Evolutionary conservation across 1,140 invertebrate genomes (phyloP), one percentile per base, ranked within the genome.

Genomic region (Harpegnathos saltator): DNA sequence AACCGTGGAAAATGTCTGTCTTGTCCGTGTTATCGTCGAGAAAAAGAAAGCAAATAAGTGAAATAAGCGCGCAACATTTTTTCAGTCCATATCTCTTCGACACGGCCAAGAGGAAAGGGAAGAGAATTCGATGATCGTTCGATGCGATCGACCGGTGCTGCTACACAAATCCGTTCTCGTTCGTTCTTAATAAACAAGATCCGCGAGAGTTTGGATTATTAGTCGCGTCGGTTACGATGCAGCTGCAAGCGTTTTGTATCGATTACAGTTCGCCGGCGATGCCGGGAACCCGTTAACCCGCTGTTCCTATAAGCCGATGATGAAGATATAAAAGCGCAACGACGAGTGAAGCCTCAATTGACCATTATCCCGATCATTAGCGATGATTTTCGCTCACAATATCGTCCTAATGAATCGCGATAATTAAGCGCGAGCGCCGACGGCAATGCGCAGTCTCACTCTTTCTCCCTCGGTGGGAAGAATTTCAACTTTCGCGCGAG

Each of bases 341-440:
- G 75, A 4, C 75, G n/a, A 58, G 29, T 56, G 22, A 80, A 80
- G 56, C 58, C 75, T 80, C 75, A 80, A 80, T 80, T 69, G 75
- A 54, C 65, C 33, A 80, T 80, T 80, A 80, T 80, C 7, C 75
- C 75, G 65, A 80, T 80, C 75, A 80, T 80, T 80, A 80, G 50
- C 75, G 22, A 80, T 71, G 65, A 80, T 71, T 58, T 80, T 80
- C 75, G 65, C 75, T 80, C 75, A 80, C 75, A 80, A 80, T 80
- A 44, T 80, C 75, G 52, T 48, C n/a, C 65, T 80, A 80, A 80
- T 80, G 75, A 80, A 80, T 69, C 75, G 52, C 75, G 75, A 80
- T 80, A 80, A 82, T 75, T 73, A 82, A 48, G 15, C 24, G 58
- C 5, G 44, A 14, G 58, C 5, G 44, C 3, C 52, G 69, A 44